A percentile compares a stretch with the other conserved stretches of the same genome.
Conservation (phyloP, 1,140 invertebrate species). For the Zaprionus ghesquierei region DNA sequence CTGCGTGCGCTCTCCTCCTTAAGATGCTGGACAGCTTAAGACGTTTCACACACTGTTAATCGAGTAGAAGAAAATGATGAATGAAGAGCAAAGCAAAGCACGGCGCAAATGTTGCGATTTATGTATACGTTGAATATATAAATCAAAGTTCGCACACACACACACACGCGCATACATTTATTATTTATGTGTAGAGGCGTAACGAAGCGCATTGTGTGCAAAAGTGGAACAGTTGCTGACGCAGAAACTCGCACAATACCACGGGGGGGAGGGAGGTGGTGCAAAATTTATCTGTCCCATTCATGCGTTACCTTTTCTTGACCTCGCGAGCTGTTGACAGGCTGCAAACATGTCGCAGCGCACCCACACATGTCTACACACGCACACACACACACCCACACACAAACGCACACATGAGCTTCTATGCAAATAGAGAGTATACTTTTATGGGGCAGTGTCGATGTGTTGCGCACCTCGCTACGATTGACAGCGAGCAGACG, state of each 20-base stretch:
- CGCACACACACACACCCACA: neutral
- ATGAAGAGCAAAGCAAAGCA: neutral
- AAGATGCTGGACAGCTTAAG: neutral
- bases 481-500: neutral
- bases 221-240: neutral
- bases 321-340: neutral
- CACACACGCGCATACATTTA: conserved; percentile 8
- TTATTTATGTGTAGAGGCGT: neutral
- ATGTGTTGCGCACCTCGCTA: neutral
- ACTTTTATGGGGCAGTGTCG: conserved; percentile 33
- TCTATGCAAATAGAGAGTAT: conserved; percentile 17
- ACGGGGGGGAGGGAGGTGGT: neutral
- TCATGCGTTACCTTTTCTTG: neutral
- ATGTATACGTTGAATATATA: neutral
- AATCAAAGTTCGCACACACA: neutral
- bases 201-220: neutral
- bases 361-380: neutral
- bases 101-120: neutral
- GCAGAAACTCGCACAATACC: neutral
- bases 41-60: neutral
- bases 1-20: neutral
- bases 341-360: neutral
- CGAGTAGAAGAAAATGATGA: neutral
- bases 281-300: neutral
- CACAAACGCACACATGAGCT: neutral